Base-by-base conservation (phyloP, 2,888 invertebrate species). In the Leistus spinibarbis region DNA sequence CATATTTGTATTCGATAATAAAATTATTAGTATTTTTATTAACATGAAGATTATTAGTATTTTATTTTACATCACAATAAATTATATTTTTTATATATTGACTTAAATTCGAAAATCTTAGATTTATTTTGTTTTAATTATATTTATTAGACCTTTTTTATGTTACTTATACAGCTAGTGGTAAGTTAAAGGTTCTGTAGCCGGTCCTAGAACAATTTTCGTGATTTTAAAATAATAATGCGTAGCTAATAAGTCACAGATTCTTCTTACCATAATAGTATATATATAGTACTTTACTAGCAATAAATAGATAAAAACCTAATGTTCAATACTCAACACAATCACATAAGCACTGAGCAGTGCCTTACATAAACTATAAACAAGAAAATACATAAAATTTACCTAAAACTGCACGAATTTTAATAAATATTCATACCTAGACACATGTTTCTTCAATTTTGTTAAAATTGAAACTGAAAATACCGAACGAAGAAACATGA, bases 331-430 rank as follows among this genome's bases (percentile, higher is more conserved):
- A 24, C 7, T 77, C 69, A 65, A 77, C 76, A 77, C 76, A 16
- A 19, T 70, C 78, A 77, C 73, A 73, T 70, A 71, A 78, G 79
- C 79, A 79, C 79, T 79, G 63, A 77, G 76, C 77, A 78, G 79
- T 79, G 79, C 79, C 79, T 79, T 79, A 79, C 62, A 40, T 40
- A 40, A 40, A 40, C 40, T 40, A 40, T 40, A 40, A 40, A 40
- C 13, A 40, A 10, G 40, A 40, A 40, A 40, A 40, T n/a, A n/a
- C n/a, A 40, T 40, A 40, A 10, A 22, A 56, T n/a, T 24, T 10
- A 70, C 40, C 40, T 40, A 40, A 40, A 40, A 40, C 19, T 71
- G 63, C 71, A 71, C 64, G 23, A 19, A 24, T 65, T 53, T 10
- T 13, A 10, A 40, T 13, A 7, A 40, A 5, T 7, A 40, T 40